Evolutionary conservation across 1,140 invertebrate species (phyloP), one percentile per base, ranked within the genome.

Genomic region (Thereuonema tuberculata): DNA sequence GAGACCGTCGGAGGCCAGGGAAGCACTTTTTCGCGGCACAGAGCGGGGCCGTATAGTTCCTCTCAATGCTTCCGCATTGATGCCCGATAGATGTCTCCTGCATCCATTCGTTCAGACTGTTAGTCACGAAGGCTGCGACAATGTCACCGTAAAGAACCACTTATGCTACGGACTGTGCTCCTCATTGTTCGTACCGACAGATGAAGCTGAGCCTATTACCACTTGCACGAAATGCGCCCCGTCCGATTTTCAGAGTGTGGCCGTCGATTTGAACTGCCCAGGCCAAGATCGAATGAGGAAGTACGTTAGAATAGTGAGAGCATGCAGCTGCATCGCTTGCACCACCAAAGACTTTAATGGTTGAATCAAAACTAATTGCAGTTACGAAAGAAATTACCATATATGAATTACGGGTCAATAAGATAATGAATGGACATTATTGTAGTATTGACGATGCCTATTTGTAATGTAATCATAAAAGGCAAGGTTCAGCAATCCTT

Each of bases 111-210:
- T 26, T 5, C 25, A 27, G 9, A 21, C 21, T 21, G 23, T 55
- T 25, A 17, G 12, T 28, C 27, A 55, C 23, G 14, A 14, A 14
- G 53, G 53, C 17, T 55, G 53, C 27, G 27, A 55, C 17, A 55
- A 55, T 21, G 12, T 23, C 53, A 55, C 53, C 17, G 28, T 55
- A 14, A 26, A 23, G 3, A 55, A 14, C 25, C 14, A 27, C 28
- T 14, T 55, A 3, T 55, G 53, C 23, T 55, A 55, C 21, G 53
- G 53, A 17, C 53, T 55, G 3, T 55, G 53, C 28, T 55, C 53
- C 14, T 55, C 53, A n/a, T 25, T 55, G 14, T 55, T 55, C 23
- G 53, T 55, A 5, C 53, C 53, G 25, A 9, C 27, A 21, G 3
- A 28, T 14, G 26, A 55, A 3, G n/a, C n/a, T n/a, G 53, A 55